Conservation (phyloP, 2,113 vertebrate species). For the Sapajus apella region DNA sequence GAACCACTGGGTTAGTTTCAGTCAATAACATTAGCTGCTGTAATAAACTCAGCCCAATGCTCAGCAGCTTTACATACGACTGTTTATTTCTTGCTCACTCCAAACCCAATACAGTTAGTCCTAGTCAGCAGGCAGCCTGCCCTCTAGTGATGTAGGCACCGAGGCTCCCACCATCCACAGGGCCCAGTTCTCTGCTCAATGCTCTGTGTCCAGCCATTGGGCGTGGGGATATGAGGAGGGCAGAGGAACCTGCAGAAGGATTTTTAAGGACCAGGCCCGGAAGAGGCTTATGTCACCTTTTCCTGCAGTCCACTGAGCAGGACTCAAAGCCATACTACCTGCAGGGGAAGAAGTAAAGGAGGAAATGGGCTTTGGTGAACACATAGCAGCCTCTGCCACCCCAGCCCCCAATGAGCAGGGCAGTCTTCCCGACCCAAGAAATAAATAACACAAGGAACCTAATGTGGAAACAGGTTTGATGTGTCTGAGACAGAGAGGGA, state of each 20-base stretch:
- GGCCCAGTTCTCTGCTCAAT: neutral
- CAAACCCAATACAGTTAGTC: neutral
- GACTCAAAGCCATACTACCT: neutral
- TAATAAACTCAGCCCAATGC: neutral
- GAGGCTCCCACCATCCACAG: neutral
- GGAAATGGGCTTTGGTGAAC: neutral
- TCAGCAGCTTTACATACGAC: neutral
- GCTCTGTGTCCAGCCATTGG: neutral
- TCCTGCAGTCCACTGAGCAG: neutral
- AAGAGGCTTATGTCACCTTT: neutral
- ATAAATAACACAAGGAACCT: neutral
- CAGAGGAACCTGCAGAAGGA: neutral
- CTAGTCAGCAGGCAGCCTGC: neutral
- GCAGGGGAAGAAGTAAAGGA: neutral
- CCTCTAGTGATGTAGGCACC: neutral
- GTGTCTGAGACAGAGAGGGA: neutral
- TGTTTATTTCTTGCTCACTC: neutral
- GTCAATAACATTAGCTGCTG: neutral
- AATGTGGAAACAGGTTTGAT: neutral
- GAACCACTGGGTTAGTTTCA: neutral
- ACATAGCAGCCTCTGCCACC: neutral
- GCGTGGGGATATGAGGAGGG: no score
- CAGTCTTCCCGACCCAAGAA: neutral
- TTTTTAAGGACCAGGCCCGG: neutral
- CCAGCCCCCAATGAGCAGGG: neutral